Percentiles rank a stretch among this genome's conserved stretches.
phyloP scores from a whole-genome alignment of 2,113 vertebrate genomes.

The Caloenas nicobarica region DNA sequence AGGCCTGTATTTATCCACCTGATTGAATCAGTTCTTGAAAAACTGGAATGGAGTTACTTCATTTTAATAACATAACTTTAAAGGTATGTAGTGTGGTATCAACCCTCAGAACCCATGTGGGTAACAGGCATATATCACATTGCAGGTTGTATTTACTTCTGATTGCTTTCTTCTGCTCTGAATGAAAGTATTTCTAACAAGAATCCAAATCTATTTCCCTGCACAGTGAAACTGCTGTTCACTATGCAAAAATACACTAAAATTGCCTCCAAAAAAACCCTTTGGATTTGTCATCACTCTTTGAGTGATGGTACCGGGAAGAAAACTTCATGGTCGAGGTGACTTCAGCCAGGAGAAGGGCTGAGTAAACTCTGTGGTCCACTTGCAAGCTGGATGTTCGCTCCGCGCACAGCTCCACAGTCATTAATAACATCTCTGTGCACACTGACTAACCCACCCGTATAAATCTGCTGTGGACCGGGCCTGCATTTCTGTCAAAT shows the following conservation, averaged over 20 bases:
- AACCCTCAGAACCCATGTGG: neutral
- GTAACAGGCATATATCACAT: neutral
- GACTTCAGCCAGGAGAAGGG: conserved; percentile 10
- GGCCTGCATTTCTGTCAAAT: neutral
- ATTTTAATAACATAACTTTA: neutral
- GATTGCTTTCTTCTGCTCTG: neutral
- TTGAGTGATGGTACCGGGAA: conserved; percentile 34
- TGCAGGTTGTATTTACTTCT: neutral
- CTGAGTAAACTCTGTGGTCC: neutral
- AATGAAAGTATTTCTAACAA: neutral
- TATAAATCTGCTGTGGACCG: neutral
- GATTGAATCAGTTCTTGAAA: neutral
- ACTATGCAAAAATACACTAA: neutral
- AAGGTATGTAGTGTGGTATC: neutral
- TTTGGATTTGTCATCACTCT: conserved; percentile 41
- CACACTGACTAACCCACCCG: neutral
- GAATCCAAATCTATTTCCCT: neutral
- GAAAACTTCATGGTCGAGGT: neutral
- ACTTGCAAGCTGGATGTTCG: rapidly evolving
- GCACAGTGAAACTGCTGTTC: neutral
- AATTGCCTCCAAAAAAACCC: neutral
- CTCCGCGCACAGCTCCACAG: rapidly evolving
- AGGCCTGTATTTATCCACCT: neutral
- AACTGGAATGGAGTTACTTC: neutral
- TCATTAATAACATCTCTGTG: neutral